Evolutionary conservation across 1,140 invertebrate genomes (phyloP).

Genomic region (Hesperophylax magnus): DNA sequence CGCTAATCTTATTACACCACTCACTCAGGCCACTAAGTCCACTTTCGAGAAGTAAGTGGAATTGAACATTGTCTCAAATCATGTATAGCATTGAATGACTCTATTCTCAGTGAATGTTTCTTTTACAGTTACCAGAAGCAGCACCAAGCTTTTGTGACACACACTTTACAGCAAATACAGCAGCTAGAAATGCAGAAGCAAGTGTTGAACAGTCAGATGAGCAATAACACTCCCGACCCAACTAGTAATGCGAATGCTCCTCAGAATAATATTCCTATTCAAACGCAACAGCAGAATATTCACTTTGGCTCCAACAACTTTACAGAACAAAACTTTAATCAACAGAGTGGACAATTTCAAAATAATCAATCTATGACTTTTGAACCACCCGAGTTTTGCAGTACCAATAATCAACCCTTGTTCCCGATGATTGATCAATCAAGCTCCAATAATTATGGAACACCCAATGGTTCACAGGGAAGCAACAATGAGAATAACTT

Average conservation of each 20-base stretch:
- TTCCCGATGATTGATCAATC: conserved; percentile 39
- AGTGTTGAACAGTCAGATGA: conserved; percentile 77
- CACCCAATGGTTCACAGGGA: conserved; percentile 43
- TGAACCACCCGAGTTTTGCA: conserved; percentile 47
- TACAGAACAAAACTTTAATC: conserved; percentile 63
- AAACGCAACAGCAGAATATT: conserved; percentile 60
- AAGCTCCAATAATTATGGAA: conserved; percentile 35
- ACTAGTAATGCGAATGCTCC: conserved; percentile 35
- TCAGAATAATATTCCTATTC: conserved; percentile 46
- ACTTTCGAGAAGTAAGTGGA: conserved; percentile 79
- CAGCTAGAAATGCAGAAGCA: conserved; percentile 86
- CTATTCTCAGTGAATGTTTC: conserved; percentile 9
- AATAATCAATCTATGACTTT: conserved; percentile 36
- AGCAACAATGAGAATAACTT: conserved; percentile 58
- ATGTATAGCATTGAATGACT: not conserved
- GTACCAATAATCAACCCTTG: conserved; percentile 41
- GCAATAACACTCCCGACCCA: conserved; percentile 57
- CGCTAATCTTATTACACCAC: conserved; percentile 80
- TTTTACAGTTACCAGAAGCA: conserved; percentile 85
- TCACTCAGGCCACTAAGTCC: conserved; percentile 81
- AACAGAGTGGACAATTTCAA: conserved; percentile 58
- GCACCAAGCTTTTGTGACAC: conserved; percentile 94
- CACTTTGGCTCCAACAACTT: conserved; percentile 56
- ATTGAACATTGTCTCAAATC: conserved; percentile 3
- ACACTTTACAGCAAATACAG: conserved; percentile 91